Percentiles rank a stretch among this genome's conserved stretches.
Conservation (phyloP, 2,797 vertebrate genomes). For the Anabacerthia variegaticeps region DNA sequence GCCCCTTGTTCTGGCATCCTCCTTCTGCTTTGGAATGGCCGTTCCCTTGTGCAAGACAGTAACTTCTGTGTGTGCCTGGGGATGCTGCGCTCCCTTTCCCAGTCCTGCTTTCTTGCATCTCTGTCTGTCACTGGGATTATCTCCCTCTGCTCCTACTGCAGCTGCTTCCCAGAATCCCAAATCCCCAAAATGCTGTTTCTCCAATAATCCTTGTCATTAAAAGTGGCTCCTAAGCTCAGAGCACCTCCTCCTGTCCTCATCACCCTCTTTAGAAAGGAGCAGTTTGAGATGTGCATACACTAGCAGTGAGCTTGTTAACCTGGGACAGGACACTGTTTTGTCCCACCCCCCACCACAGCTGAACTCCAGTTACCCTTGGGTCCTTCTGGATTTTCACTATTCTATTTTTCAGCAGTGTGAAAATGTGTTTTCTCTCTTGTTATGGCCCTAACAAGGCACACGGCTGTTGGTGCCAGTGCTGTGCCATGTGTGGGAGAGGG, state of each 20-base stretch:
- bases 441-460: rapidly evolving
- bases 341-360: rapidly evolving
- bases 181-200: constrained; percentile 65
- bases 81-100: not conserved
- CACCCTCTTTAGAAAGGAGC: not conserved
- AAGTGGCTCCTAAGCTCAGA: constrained; percentile 37
- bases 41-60: not conserved
- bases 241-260: not conserved
- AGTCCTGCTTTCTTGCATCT: constrained; percentile 11
- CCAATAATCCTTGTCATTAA: constrained; percentile 64
- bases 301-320: not conserved
- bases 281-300: not conserved
- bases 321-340: not conserved
- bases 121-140: constrained; percentile 62
- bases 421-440: not conserved
- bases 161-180: constrained; percentile 71
- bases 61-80: not conserved
- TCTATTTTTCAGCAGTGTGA: not conserved
- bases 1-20: not conserved
- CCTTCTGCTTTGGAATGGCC: not conserved
- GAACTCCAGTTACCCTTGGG: not conserved
- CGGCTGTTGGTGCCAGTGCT: not conserved
- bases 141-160: constrained; percentile 73
- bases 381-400: not conserved
- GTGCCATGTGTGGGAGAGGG: not conserved